phyloP scores from a whole-genome alignment of 2,888 invertebrate genomes.

The Trissolcus brochymenae region DNA sequence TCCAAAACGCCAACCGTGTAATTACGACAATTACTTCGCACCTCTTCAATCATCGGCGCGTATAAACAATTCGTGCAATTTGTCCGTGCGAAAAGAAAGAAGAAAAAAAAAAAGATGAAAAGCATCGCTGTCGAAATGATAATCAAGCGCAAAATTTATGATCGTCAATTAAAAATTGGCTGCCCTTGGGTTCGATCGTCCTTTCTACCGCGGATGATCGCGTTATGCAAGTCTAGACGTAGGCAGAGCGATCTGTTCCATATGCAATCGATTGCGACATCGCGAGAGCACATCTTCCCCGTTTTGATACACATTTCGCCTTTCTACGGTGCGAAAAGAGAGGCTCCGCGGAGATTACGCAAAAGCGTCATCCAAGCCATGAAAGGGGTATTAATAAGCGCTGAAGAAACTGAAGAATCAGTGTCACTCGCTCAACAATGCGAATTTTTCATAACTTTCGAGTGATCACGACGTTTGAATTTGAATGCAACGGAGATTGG shows the following conservation, averaged over 20 bases:
- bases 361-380: slow-evolving; percentile 44
- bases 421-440: slow-evolving; percentile 53
- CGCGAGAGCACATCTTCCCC: slow-evolving; percentile 58
- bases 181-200: background rate
- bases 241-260: slow-evolving; percentile 56
- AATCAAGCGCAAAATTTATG: background rate
- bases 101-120: too few relatives aligned
- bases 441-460: slow-evolving; percentile 46
- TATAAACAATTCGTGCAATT: background rate
- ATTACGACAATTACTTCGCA: slow-evolving; percentile 3
- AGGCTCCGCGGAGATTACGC: slow-evolving; percentile 41
- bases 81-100: background rate
- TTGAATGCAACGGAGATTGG: slow-evolving; percentile 18
- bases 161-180: background rate
- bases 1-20: background rate
- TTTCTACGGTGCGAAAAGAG: slow-evolving; percentile 45
- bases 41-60: background rate
- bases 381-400: slow-evolving; percentile 55
- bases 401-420: slow-evolving; percentile 52
- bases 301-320: slow-evolving; percentile 60
- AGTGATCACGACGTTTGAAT: slow-evolving; percentile 34
- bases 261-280: slow-evolving; percentile 59
- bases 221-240: slow-evolving; percentile 59
- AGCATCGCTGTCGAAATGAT: too few relatives aligned
- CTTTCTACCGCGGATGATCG: slow-evolving; percentile 55